These are phyloP conservation scores for Buceros bicornis DNA, from an alignment of 2,797 vertebrate genomes.

Conservation along the genomic window DNA sequence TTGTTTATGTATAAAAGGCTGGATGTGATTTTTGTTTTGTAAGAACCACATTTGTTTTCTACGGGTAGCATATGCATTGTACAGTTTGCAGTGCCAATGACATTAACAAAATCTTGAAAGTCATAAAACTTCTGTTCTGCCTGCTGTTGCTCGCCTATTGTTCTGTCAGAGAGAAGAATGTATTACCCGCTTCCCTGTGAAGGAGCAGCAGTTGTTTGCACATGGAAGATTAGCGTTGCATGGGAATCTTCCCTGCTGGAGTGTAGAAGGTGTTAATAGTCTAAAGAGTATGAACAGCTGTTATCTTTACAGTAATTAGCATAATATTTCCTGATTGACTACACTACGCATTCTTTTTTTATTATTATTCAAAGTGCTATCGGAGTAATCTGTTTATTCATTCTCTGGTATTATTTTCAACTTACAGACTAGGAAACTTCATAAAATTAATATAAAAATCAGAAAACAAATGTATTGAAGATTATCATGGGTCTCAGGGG, in stretches of 20 bases:
- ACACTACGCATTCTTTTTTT: not conserved
- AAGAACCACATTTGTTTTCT: slow-evolving; percentile 18
- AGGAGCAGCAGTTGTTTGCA: slow-evolving; percentile 41
- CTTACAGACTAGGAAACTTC: not conserved
- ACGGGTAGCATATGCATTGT: slow-evolving; percentile 14
- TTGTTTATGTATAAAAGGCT: not conserved
- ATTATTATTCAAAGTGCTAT: not conserved
- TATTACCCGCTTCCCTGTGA: slow-evolving; percentile 3
- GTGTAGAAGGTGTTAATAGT: slow-evolving; percentile 28
- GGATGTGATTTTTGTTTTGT: not conserved
- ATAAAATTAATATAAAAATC: not conserved
- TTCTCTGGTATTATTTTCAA: slow-evolving; percentile 32
- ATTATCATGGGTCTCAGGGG: not conserved
- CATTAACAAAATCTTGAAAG: slow-evolving; percentile 44
- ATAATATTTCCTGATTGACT: slow-evolving; percentile 57
- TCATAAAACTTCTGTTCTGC: slow-evolving; percentile 52
- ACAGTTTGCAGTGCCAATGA: not conserved
- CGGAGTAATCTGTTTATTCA: not conserved
- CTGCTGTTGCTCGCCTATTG: slow-evolving; percentile 8
- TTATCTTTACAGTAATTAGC: slow-evolving; percentile 41
- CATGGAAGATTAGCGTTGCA: not conserved
- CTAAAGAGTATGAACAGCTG: slow-evolving; percentile 44
- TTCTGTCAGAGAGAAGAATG: slow-evolving; percentile 35
- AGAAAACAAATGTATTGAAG: not conserved
- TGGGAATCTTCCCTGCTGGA: slow-evolving; percentile 6